Percentiles rank a stretch among this genome's conserved stretches.
Conservation (phyloP, 2,797 vertebrate species). For the Carduelis carduelis region DNA sequence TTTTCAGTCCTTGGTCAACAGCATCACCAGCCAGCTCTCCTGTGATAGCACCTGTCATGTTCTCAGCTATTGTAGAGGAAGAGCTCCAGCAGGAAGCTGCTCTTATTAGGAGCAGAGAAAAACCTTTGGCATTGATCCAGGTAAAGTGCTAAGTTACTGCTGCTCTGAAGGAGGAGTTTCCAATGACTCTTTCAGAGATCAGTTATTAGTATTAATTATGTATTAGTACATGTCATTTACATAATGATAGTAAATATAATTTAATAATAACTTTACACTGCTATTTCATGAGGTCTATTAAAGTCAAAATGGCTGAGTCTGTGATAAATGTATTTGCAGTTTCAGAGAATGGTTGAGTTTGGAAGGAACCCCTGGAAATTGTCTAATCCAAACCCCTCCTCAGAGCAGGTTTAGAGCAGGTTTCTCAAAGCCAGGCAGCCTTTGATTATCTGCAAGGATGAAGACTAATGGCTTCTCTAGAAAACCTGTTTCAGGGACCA, state of each 20-base stretch:
- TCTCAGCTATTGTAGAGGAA: constrained; percentile 94
- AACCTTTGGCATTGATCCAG: constrained; percentile 95
- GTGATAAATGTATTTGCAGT: background rate
- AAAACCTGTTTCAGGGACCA: background rate
- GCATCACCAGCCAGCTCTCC: constrained; percentile 75
- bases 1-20: constrained; percentile 89
- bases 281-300: background rate
- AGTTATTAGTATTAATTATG: background rate
- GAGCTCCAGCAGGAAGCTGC: constrained; percentile 94
- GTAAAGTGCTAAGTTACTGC: constrained; percentile 68
- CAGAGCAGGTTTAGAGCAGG: background rate
- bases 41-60: constrained; percentile 79
- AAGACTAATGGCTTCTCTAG: background rate
- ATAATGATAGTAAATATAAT: background rate
- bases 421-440: background rate
- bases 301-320: background rate
- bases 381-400: background rate
- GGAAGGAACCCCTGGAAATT: background rate
- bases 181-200: background rate
- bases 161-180: background rate
- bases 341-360: background rate
- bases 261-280: background rate
- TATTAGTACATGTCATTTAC: background rate
- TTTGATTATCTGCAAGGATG: background rate
- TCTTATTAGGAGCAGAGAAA: constrained; percentile 92